These are phyloP conservation scores for Panthera tigris DNA, from an alignment of 2,113 vertebrate genomes.

Conservation along the genomic window DNA sequence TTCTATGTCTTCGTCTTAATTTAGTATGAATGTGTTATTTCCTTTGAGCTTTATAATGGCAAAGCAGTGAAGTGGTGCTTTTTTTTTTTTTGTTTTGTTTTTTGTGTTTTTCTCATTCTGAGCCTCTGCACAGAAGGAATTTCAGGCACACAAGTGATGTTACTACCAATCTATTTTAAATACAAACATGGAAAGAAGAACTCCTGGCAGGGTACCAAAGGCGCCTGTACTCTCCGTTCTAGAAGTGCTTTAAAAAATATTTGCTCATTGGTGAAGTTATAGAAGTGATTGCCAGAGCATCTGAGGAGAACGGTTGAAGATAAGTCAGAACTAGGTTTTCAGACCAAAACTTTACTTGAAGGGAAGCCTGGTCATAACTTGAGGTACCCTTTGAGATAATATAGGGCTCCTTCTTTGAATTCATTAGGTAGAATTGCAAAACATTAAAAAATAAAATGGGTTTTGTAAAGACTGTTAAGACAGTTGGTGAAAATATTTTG, in stretches of 20 bases:
- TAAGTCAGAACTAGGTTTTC: conserved; percentile 1
- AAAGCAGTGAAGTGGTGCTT: conserved; percentile 16
- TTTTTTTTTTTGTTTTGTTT: conserved; percentile 10
- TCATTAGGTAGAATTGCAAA: background rate
- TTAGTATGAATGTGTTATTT: conserved; percentile 62
- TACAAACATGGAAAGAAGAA: conserved; percentile 75
- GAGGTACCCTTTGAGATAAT: background rate
- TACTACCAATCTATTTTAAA: conserved; percentile 81
- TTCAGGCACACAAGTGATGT: conserved; percentile 72
- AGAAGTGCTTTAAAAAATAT: conserved; percentile 63
- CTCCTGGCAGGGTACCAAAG: conserved; percentile 67
- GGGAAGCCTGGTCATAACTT: background rate
- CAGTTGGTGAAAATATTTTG: conserved; percentile 29
- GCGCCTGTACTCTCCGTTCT: conserved; percentile 68
- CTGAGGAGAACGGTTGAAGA: background rate
- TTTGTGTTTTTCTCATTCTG: conserved; percentile 16
- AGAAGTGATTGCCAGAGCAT: background rate
- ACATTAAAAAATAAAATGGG: background rate
- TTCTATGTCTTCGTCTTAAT: conserved; percentile 59
- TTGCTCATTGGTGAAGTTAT: conserved; percentile 66
- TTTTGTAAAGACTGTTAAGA: background rate
- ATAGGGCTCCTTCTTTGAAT: background rate
- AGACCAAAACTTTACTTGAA: conserved; percentile 53
- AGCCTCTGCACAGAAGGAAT: conserved; percentile 66
- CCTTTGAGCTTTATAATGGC: conserved; percentile 53